Conservation (phyloP, 1,140 invertebrate genomes). For the Drosophila pruinosa region DNA sequence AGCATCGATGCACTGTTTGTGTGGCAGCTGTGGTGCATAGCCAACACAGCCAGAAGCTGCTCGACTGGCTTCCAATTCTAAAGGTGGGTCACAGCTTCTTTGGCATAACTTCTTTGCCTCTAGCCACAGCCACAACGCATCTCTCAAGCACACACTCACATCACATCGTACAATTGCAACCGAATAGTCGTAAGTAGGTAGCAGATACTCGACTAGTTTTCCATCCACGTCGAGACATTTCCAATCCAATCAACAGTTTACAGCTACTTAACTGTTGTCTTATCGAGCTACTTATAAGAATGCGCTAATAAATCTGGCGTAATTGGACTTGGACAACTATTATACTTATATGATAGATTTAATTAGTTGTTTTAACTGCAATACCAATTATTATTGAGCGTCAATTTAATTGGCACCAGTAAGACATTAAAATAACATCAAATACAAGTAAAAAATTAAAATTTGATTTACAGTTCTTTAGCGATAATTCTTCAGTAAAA, state of each 20-base stretch:
- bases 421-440: not conserved
- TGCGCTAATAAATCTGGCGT: constrained; percentile 61
- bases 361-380: constrained; percentile 20
- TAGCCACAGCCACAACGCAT: constrained; percentile 14
- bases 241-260: constrained; percentile 70
- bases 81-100: constrained; percentile 77
- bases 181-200: constrained; percentile 9
- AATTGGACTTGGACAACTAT: constrained; percentile 16
- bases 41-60: constrained; percentile 22
- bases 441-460: not conserved
- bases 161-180: not conserved
- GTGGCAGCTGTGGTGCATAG: constrained; percentile 30
- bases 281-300: constrained; percentile 56
- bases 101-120: constrained; percentile 65
- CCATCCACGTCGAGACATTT: constrained; percentile 51
- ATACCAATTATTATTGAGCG: not conserved
- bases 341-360: not conserved
- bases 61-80: constrained; percentile 54
- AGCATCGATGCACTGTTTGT: constrained; percentile 65
- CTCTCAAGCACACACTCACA: constrained; percentile 2
- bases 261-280: constrained; percentile 72
- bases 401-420: not conserved
- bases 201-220: constrained; percentile 6
- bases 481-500: not conserved
- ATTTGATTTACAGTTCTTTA: not conserved